phyloP scores from a whole-genome alignment of 2,797 vertebrate species.

The Malurus leucopterus region DNA sequence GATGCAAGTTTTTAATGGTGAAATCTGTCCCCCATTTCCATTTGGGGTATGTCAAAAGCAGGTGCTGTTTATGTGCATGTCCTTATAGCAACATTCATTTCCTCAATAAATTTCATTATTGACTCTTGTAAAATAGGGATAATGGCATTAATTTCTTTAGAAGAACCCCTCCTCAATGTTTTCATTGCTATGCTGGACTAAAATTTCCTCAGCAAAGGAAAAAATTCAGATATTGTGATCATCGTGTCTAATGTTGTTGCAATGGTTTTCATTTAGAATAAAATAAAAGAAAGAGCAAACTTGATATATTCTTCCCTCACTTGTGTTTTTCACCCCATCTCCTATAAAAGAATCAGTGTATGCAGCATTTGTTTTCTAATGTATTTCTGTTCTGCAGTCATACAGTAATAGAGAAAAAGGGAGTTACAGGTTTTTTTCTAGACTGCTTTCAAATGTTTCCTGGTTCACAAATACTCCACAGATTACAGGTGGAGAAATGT shows the following conservation, averaged over 20 bases:
- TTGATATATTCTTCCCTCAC: neutral
- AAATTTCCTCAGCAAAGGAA: neutral
- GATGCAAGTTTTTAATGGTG: neutral
- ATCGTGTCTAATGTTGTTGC: neutral
- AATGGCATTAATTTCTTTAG: neutral
- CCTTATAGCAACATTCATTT: neutral
- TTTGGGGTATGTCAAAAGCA: neutral
- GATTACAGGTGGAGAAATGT: slow-evolving; percentile 2
- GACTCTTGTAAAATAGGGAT: neutral
- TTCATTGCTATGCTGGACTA: neutral
- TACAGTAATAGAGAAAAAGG: neutral
- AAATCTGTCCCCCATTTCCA: neutral
- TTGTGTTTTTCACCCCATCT: neutral
- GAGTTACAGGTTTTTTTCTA: neutral
- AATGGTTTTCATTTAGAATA: neutral
- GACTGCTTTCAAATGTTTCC: neutral
- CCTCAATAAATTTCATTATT: neutral
- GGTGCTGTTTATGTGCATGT: rapidly evolving
- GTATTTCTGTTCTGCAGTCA: neutral
- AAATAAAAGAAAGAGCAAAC: neutral
- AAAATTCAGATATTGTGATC: neutral
- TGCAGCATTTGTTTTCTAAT: neutral
- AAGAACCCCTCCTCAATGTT: neutral
- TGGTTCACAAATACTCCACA: neutral
- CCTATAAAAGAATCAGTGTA: neutral